These are phyloP conservation scores for Margarornis squamiger DNA, from an alignment of 2,797 vertebrate genomes.

Conservation along the genomic window DNA sequence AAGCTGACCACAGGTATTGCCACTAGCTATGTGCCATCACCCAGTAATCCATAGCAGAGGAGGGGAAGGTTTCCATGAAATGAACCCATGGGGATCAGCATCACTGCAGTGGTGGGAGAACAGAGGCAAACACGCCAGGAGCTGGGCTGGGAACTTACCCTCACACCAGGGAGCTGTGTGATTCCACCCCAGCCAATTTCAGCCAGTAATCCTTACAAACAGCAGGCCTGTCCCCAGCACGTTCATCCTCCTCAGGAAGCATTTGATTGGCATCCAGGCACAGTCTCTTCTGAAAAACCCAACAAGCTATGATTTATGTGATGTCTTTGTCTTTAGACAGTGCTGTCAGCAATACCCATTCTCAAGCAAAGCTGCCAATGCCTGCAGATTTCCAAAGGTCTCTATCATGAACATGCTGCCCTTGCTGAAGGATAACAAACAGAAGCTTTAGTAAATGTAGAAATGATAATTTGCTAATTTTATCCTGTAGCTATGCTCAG, in stretches of 20 bases:
- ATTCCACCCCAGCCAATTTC: neutral
- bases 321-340: slow-evolving; percentile 33
- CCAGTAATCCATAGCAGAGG: neutral
- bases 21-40: fast-evolving
- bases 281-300: neutral
- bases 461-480: neutral
- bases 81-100: neutral
- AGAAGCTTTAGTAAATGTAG: neutral
- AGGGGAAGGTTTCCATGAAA: neutral
- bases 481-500: neutral
- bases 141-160: neutral
- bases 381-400: slow-evolving; percentile 27
- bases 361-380: neutral
- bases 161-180: neutral
- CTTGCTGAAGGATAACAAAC: neutral
- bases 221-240: neutral
- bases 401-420: neutral
- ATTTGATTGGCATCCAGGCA: slow-evolving; percentile 22
- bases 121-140: neutral
- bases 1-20: neutral
- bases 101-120: neutral
- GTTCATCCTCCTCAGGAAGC: neutral
- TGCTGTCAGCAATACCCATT: slow-evolving; percentile 17
- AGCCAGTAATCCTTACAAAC: neutral
- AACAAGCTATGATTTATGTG: slow-evolving; percentile 29